Conservation (phyloP, 2,888 invertebrate genomes). For the Petrolisthes cinctipes region DNA sequence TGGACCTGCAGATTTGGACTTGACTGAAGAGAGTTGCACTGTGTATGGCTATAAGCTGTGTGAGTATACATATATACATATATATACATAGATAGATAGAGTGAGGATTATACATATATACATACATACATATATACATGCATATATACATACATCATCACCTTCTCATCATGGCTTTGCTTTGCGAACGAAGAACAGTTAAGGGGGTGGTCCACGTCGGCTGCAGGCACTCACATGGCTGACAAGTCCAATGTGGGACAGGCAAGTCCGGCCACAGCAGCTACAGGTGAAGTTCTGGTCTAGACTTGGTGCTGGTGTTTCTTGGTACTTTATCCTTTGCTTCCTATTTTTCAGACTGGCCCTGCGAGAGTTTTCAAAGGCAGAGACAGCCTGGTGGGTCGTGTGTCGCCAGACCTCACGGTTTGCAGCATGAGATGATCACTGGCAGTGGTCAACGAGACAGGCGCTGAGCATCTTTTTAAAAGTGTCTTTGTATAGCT, state of each 20-base stretch:
- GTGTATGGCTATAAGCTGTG: no score
- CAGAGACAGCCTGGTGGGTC: not conserved
- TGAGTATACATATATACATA: no score
- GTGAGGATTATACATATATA: no score
- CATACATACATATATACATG: no score
- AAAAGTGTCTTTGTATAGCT: not conserved
- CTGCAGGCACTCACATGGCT: not conserved
- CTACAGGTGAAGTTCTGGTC: not conserved
- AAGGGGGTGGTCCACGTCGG: not conserved
- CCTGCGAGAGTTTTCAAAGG: not conserved
- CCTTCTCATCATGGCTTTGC: no score
- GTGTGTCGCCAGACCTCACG: not conserved
- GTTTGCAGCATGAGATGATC: not conserved
- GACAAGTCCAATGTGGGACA: not conserved
- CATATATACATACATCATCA: no score
- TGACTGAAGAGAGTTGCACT: no score
- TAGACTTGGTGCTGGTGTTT: not conserved
- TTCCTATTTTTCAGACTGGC: not conserved
- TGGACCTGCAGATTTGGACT: no score
- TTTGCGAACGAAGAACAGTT: not conserved
- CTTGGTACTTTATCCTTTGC: not conserved
- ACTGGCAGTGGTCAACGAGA: slow-evolving; percentile 7
- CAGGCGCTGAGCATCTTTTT: not conserved
- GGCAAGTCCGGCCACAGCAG: slow-evolving; percentile 23
- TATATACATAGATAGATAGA: no score